Evolutionary conservation across 2,113 vertebrate species (phyloP), one percentile per base, ranked within the genome.

Genomic region (Clarias macrocephalus): DNA sequence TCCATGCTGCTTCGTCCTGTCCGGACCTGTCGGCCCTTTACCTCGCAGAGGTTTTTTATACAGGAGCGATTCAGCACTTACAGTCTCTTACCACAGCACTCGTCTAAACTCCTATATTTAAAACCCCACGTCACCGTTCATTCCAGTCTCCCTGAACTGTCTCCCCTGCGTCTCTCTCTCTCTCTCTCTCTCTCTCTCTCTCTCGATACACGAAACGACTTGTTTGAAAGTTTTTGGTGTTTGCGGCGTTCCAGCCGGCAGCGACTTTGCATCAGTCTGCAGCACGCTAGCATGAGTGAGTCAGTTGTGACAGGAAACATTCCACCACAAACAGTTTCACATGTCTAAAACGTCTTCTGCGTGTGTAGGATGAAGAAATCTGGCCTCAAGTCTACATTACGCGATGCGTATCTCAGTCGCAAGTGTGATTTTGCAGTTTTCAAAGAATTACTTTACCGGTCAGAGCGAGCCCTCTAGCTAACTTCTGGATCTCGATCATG

Each of bases 221-320:
- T 3, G 62, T 25, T 37, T 30, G 1, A 15, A 8, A n/a, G 12
- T 75, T 15, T 57, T 52, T 5, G 52, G 12, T 75, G 28, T 57
- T 33, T 10, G 52, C 19, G 23, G 30, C 21, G n/a, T 28, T 30
- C n/a, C 52, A n/a, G 18, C 21, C 6, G 19, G 37, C 6, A 28
- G 72, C 56, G 68, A n/a, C 11, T 30, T 66, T 16, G 42, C 82
- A 57, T 73, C 76, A 57, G 57, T 33, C 28, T 5, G 3, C 60
- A 54, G 68, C 19, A 18, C 54, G 66, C 11, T 37, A 10, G 30
- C 57, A 2, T 42, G 37, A 80, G 30, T 70, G 37, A 30, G 63
- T 68, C 42, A 65, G 65, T 60, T 37, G 13, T 75, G 33, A 87
- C 83, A 89, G 88, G 88, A 87, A 85, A 62, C 56, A 48, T 52